Base-by-base conservation (phyloP, 2,888 invertebrate species). In the Cheiracanthium punctorium region DNA sequence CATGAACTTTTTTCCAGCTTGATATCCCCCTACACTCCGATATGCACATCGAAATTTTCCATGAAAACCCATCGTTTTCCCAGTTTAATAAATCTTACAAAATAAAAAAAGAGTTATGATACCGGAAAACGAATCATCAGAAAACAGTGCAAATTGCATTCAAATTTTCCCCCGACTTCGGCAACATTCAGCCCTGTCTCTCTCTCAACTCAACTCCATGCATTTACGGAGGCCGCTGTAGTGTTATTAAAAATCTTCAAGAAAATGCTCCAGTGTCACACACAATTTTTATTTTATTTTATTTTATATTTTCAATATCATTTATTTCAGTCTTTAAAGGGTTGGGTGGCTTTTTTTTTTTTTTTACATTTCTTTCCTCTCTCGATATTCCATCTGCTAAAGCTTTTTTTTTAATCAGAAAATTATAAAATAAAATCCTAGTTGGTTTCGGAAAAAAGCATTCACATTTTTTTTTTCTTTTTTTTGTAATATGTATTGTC, bases 311-410 rank as follows among this genome's bases (percentile, higher is more conserved):
- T 58, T 58, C 58, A 24, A 58, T 58, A 58, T 58, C 58, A 24
- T 58, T 58, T 58, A 58, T 58, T 58, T 58, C 58, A 24, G 58
- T 58, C 58, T 58, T 58, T 24, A 58, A 58, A 58, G 58, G 58
- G 58, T 58, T 58, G 58, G 58, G 58, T 17, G 58, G 58, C 12
- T 58, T 58, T 58, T 7, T 17, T 12, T 17, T 5, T 5, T 2
- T 4, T 58, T 58, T 58, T 58, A 1, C 48, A 48, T 17, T 5
- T 5, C 7, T 4, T 58, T 37, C 37, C 58, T 58, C 24, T 58
- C 24, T 24, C 20, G 24, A 58, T 7, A 58, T 58, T 4, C 10
- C 37, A n/a, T n/a, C n/a, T n/a, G n/a, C n/a, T n/a, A n/a, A n/a
- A n/a, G n/a, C n/a, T n/a, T n/a, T n/a, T n/a, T n/a, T n/a, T n/a